Conservation (phyloP, 2,888 invertebrate species). For the Lycia hirtaria region DNA sequence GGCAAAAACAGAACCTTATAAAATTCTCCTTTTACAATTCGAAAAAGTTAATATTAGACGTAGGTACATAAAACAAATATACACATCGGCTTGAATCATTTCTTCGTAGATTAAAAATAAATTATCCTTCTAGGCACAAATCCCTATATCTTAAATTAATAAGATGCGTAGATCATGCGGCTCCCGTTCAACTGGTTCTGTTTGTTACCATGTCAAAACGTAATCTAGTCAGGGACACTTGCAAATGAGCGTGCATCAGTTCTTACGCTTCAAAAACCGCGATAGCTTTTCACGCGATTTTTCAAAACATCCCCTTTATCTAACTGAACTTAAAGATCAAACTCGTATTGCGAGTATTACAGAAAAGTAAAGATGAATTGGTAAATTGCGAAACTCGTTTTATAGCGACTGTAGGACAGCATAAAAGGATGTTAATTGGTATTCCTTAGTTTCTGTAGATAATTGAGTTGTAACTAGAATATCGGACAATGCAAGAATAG, state of each 20-base stretch:
- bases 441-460: constrained; percentile 67
- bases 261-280: constrained; percentile 42
- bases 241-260: constrained; percentile 72
- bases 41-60: no score
- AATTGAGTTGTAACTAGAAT: constrained; percentile 74
- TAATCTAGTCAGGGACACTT: constrained; percentile 72
- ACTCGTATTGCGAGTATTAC: constrained; percentile 8
- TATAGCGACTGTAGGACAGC: constrained; percentile 58
- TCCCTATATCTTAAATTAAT: constrained; percentile 61
- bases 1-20: no score
- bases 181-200: constrained; percentile 60
- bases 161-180: constrained; percentile 54
- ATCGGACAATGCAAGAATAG: constrained; percentile 71
- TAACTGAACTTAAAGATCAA: constrained; percentile 20
- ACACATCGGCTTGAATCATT: no score
- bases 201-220: constrained; percentile 70
- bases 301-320: constrained; percentile 11
- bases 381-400: constrained; percentile 49
- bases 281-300: constrained; percentile 27
- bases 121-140: constrained; percentile 30
- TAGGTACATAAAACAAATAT: no score
- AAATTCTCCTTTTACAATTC: no score
- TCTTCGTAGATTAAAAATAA: constrained; percentile 15
- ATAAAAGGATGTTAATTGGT: constrained; percentile 77
- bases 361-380: constrained; percentile 20